Percentiles rank a stretch among this genome's conserved stretches.
phyloP scores from a whole-genome alignment of 2,888 invertebrate species.

The Perizoma affinitatum region DNA sequence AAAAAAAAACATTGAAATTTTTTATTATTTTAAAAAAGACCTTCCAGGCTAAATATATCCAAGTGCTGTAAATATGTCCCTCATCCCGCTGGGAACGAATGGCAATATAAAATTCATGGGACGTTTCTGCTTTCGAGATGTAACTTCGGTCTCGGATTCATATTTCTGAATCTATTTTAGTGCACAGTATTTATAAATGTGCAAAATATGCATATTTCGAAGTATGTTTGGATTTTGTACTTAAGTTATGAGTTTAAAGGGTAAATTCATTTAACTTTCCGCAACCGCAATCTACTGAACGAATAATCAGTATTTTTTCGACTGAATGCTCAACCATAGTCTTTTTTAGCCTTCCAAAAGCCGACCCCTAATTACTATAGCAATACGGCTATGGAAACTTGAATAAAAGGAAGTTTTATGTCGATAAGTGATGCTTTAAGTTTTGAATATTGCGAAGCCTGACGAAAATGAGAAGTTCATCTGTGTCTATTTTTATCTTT shows the following conservation, averaged over 20 bases:
- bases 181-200: conserved; percentile 26
- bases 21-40: conserved; percentile 11
- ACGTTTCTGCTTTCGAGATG: conserved; percentile 30
- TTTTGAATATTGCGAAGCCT: too few relatives aligned
- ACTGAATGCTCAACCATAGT: too few relatives aligned
- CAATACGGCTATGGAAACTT: too few relatives aligned
- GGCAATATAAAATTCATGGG: conserved; percentile 28
- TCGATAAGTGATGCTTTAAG: too few relatives aligned
- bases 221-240: neutral
- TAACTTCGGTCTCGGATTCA: conserved; percentile 23
- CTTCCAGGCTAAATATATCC: conserved; percentile 18
- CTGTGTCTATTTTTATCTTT: too few relatives aligned
- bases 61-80: conserved; percentile 25
- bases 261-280: too few relatives aligned
- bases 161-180: conserved; percentile 32
- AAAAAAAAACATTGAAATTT: conserved; percentile 1
- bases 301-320: too few relatives aligned
- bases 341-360: too few relatives aligned
- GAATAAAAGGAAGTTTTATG: too few relatives aligned
- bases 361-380: too few relatives aligned
- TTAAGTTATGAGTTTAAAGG: neutral
- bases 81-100: conserved; percentile 19
- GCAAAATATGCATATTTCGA: conserved; percentile 16
- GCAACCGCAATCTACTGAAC: too few relatives aligned
- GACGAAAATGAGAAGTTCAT: too few relatives aligned